Percentiles rank a stretch among this genome's conserved stretches.
phyloP scores from a whole-genome alignment of 30 jellyfish, hydroid and myxozoan species.

The Morbakka virulenta region DNA sequence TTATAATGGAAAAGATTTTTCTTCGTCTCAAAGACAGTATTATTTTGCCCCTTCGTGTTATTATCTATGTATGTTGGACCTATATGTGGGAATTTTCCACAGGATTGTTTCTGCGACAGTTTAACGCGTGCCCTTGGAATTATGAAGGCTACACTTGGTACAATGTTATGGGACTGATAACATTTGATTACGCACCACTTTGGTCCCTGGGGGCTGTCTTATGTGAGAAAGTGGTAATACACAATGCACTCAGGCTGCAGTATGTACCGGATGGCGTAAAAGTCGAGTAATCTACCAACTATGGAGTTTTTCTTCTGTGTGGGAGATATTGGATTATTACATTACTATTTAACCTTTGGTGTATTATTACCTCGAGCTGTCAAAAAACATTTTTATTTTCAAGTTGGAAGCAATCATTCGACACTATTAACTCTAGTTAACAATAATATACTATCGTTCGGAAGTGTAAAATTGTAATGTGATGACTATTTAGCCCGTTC shows the following conservation, averaged over 20 bases:
- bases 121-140: constrained; percentile 97
- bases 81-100: constrained; percentile 87
- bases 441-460: too few species aligned
- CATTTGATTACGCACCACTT: constrained; percentile 89
- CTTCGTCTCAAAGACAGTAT: constrained; percentile 16
- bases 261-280: constrained; percentile 18
- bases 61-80: constrained; percentile 85
- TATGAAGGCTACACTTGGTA: constrained; percentile 77
- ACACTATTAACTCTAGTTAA: too few species aligned
- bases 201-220: constrained; percentile 86
- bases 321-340: too few species aligned
- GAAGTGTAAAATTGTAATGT: too few species aligned
- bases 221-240: constrained; percentile 70
- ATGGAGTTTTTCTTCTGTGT: too few species aligned
- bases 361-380: too few species aligned
- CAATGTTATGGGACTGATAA: constrained; percentile 77
- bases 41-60: constrained; percentile 50
- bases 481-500: too few species aligned
- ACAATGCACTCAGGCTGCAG: constrained; percentile 62
- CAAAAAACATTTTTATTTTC: too few species aligned
- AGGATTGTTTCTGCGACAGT: constrained; percentile 69
- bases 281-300: too few species aligned
- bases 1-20: constrained; percentile 66
- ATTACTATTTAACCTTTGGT: too few species aligned
- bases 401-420: too few species aligned